These are phyloP conservation scores for Holacanthella duospinosa DNA, from an alignment of 2,888 invertebrate species.

Conservation along the genomic window DNA sequence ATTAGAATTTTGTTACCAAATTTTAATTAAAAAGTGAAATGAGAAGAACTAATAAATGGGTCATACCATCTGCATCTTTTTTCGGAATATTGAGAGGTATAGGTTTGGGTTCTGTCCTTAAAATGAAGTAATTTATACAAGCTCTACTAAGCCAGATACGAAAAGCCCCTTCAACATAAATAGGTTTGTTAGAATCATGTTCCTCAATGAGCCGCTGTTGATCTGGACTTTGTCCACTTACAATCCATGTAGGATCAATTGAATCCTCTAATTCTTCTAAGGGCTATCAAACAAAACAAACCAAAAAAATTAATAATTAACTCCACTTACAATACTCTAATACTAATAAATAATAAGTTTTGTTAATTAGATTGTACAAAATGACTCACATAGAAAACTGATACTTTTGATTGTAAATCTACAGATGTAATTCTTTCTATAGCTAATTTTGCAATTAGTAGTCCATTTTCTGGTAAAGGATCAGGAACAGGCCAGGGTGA, in stretches of 20 bases:
- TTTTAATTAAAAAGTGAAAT: too few species aligned
- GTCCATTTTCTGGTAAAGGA: slow-evolving; percentile 61
- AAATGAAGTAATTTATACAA: slow-evolving; percentile 69
- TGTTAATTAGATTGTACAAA: background rate
- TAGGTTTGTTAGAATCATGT: slow-evolving; percentile 51
- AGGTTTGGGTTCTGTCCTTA: slow-evolving; percentile 59
- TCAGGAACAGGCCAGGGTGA: slow-evolving; percentile 77
- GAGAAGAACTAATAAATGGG: too few species aligned
- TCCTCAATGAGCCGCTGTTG: slow-evolving; percentile 60
- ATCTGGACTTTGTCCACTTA: slow-evolving; percentile 68
- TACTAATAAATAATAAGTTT: background rate
- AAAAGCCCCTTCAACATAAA: slow-evolving; percentile 78
- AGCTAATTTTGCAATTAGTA: slow-evolving; percentile 70
- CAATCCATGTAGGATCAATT: slow-evolving; percentile 82
- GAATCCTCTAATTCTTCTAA: slow-evolving; percentile 55
- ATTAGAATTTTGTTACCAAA: too few species aligned
- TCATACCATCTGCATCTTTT: slow-evolving; percentile 57
- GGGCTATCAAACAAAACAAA: too few species aligned
- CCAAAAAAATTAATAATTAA: background rate
- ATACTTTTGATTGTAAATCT: slow-evolving; percentile 60
- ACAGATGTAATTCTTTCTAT: slow-evolving; percentile 71
- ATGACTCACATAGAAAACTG: slow-evolving; percentile 51
- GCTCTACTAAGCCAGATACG: slow-evolving; percentile 64
- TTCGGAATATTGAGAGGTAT: slow-evolving; percentile 44
- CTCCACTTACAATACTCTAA: background rate